Evolutionary conservation across 2,888 invertebrate species (phyloP).

Genomic region (Tetramorium bicarinatum): DNA sequence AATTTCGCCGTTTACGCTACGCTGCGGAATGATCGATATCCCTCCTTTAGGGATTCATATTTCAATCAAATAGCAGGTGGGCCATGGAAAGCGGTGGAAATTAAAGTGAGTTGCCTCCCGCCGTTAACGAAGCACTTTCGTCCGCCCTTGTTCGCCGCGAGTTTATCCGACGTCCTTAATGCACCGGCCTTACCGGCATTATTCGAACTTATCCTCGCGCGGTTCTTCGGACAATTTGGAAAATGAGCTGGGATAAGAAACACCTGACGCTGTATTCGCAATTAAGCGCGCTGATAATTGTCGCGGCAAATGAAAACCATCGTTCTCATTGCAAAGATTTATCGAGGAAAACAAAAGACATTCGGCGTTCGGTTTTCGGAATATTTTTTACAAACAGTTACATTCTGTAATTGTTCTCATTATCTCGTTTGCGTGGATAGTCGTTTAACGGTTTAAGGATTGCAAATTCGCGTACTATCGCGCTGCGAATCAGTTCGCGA

Average conservation of each 20-base stretch:
- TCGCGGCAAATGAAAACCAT: constrained; percentile 23
- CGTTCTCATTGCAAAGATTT: constrained; percentile 12
- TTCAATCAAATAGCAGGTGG: constrained; percentile 58
- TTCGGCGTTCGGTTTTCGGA: not conserved
- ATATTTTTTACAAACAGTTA: not conserved
- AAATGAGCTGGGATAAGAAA: constrained; percentile 54
- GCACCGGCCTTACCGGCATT: constrained; percentile 43
- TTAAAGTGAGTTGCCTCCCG: constrained; percentile 54
- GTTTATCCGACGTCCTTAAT: constrained; percentile 52
- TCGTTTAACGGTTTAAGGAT: constrained; percentile 4
- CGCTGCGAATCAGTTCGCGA: constrained; percentile 35
- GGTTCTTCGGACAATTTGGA: constrained; percentile 54
- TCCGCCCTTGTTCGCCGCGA: constrained; percentile 42
- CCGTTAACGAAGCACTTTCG: constrained; percentile 59
- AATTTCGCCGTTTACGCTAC: not conserved
- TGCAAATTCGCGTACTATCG: constrained; percentile 16
- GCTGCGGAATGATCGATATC: constrained; percentile 34
- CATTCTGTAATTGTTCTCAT: not conserved
- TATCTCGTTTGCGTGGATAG: constrained; percentile 1
- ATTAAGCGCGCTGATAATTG: constrained; percentile 41
- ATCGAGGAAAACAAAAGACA: not conserved
- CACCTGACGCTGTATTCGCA: constrained; percentile 50
- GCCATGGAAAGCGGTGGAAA: constrained; percentile 42
- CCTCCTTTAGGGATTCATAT: constrained; percentile 33
- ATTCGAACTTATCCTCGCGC: constrained; percentile 39